Base-by-base conservation (phyloP, 92 coral and sea anemone genomes). In the Phenganax subtilis region DNA sequence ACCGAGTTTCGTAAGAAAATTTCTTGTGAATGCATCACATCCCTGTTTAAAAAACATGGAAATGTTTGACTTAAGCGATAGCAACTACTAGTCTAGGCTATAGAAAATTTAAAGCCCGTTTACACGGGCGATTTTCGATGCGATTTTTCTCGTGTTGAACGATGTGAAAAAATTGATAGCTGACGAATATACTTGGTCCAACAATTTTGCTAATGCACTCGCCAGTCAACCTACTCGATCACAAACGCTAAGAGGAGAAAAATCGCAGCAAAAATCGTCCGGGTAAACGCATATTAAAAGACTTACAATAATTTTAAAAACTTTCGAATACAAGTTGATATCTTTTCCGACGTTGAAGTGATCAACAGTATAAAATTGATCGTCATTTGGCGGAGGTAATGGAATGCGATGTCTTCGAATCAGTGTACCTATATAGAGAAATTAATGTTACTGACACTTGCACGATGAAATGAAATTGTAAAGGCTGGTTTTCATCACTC, bases 331-430 rank as follows among this genome's bases (percentile, higher is more conserved):
- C 51, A 94, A 75, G 9, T 85, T 88, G 75, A 94, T 91, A 76
- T 94, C 97, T 71, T 91, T 89, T n/a, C 98, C 98, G 86, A 94
- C 84, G 76, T 94, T 94, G 77, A 94, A 94, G 87, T 94, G 89
- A 51, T 94, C 98, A 25, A 94, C 98, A 9, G 93, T 94, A 88
- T 94, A 94, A 84, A 94, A 94, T 71, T 94, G 85, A 30, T 91
- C 93, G 76, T 94, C 97, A 62, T 90, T 53, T 51, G 98, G 98
- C 11, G 98, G 89, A 81, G 98, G 96, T 2, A 94, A 88, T 71
- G 97, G 97, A 84, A 94, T 86, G 20, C 98, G 90, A 85, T 94
- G 98, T 70, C 98, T 91, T n/a, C 98, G 92, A 82, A 94, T 86
- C 1, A 94, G 88, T 20, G 98, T 94, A 52, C 97, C 97, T 93